Evolutionary conservation across 1,140 invertebrate species (phyloP).

Genomic region (Tetramorium alpestre): DNA sequence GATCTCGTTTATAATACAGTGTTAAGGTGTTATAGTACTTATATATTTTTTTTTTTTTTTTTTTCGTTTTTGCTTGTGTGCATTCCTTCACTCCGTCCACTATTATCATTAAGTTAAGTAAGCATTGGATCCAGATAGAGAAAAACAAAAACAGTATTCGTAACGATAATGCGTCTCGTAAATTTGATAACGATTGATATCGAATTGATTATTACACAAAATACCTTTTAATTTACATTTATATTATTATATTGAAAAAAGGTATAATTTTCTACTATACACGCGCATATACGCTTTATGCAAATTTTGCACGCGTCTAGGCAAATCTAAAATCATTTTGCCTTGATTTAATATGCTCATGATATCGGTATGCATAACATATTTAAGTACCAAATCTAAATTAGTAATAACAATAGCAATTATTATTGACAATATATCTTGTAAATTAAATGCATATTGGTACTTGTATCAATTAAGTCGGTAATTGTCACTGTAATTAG

Average conservation of each 20-base stretch:
- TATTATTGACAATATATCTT: conserved; percentile 66
- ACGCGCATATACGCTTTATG: neutral
- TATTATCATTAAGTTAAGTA: conserved; percentile 61
- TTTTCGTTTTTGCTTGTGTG: conserved; percentile 34
- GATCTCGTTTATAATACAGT: conserved; percentile 53
- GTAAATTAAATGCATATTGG: conserved; percentile 57
- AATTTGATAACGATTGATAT: conserved; percentile 12
- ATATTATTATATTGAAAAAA: conserved; percentile 3
- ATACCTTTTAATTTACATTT: conserved; percentile 15
- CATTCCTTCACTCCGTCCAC: conserved; percentile 73
- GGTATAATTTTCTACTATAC: neutral
- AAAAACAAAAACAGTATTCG: neutral
- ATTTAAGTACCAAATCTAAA: conserved; percentile 55
- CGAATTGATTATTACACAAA: neutral
- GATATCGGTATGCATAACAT: neutral
- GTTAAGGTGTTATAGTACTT: conserved; percentile 24
- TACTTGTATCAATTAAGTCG: conserved; percentile 46
- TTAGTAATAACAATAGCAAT: conserved; percentile 55
- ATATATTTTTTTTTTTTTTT: neutral
- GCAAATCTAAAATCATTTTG: neutral
- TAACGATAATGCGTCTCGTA: neutral
- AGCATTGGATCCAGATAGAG: conserved; percentile 70
- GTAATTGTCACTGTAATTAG: conserved; percentile 53
- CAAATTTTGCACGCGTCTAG: neutral
- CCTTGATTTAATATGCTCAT: conserved; percentile 1